phyloP scores from a whole-genome alignment of 2,888 invertebrate species.

The Nycteola revayana region DNA sequence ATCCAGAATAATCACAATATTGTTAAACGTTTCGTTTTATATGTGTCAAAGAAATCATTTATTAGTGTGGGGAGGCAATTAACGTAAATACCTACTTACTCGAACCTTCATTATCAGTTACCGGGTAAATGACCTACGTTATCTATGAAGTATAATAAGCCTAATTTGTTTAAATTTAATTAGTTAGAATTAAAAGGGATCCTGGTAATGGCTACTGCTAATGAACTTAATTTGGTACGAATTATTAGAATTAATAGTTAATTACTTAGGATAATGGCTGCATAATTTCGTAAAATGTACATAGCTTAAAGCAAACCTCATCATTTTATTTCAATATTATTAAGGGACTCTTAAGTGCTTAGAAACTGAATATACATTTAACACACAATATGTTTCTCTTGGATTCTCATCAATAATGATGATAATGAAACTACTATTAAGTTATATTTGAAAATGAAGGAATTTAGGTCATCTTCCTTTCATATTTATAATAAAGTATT shows the following conservation, averaged over 20 bases:
- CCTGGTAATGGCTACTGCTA: slow-evolving; percentile 7
- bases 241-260: slow-evolving; percentile 3
- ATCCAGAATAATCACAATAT: slow-evolving; percentile 2
- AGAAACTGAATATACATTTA: no score
- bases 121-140: slow-evolving; percentile 12
- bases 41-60: slow-evolving; percentile 7
- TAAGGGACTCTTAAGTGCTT: no score
- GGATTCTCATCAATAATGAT: no score
- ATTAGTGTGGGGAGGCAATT: slow-evolving; percentile 10
- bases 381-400: no score
- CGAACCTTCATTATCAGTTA: slow-evolving; percentile 19
- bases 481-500: no score
- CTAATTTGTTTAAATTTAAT: slow-evolving; percentile 18
- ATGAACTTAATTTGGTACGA: slow-evolving; percentile 9
- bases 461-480: no score
- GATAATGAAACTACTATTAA: no score
- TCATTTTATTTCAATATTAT: no score
- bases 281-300: no score
- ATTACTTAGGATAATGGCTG: neutral
- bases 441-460: no score
- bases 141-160: slow-evolving; percentile 16
- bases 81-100: no score
- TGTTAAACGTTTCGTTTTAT: slow-evolving; percentile 11
- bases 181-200: slow-evolving; percentile 9
- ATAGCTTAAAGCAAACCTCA: no score